phyloP scores from a whole-genome alignment of 2,797 vertebrate species.

The Sebastes reedi region DNA sequence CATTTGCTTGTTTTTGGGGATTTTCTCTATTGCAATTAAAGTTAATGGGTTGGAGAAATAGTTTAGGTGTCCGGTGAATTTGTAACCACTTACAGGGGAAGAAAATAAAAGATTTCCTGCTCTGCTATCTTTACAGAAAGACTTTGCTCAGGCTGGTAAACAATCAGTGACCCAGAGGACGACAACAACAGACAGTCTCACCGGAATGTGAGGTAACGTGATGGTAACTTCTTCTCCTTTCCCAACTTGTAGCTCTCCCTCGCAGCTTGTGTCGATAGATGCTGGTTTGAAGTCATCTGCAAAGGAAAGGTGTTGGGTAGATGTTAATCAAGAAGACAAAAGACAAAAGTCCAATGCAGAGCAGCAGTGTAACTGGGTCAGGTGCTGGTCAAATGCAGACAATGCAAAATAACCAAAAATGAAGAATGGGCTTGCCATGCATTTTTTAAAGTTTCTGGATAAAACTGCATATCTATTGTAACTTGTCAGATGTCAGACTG shows the following conservation, averaged over 20 bases:
- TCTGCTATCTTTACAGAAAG: neutral
- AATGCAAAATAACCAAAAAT: neutral
- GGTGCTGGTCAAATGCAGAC: neutral
- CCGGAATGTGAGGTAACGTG: conserved; percentile 96
- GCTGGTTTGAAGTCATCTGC: conserved; percentile 99
- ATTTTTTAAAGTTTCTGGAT: neutral
- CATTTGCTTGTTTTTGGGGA: neutral
- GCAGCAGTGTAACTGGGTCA: neutral
- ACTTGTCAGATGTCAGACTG: neutral
- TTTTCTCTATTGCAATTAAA: neutral
- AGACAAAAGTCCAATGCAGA: neutral
- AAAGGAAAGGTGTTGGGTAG: neutral
- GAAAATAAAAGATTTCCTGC: neutral
- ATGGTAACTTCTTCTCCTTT: conserved; percentile 99
- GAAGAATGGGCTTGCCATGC: neutral
- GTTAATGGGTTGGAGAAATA: neutral
- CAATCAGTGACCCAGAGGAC: neutral
- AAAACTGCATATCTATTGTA: neutral
- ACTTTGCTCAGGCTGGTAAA: neutral
- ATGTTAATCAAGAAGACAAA: neutral
- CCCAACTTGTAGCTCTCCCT: conserved; percentile 97
- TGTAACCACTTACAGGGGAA: neutral
- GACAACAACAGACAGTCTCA: conserved; percentile 58
- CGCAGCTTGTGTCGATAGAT: conserved; percentile 95
- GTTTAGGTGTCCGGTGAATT: neutral